A percentile compares a stretch with the other conserved stretches of the same genome.
Evolutionary conservation across 2,113 vertebrate species (phyloP).

Genomic region (Coptodon bakossiorum): DNA sequence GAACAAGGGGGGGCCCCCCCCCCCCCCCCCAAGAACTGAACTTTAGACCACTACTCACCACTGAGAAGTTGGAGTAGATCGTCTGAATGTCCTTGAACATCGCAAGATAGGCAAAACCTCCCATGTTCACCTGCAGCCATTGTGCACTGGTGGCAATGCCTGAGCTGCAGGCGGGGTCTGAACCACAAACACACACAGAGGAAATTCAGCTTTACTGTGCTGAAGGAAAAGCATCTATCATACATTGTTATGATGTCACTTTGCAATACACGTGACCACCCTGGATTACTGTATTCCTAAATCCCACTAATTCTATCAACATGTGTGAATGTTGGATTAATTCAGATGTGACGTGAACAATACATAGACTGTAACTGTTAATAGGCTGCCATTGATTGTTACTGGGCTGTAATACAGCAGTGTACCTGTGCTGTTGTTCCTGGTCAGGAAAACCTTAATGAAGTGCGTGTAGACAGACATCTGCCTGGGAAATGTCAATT

Average conservation of each 20-base stretch:
- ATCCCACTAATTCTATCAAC: neutral
- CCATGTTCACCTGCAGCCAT: constrained; percentile 66
- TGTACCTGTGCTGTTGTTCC: constrained; percentile 49
- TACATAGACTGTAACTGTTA: neutral
- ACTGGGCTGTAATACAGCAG: neutral
- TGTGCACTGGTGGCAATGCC: constrained; percentile 17
- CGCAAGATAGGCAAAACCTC: constrained; percentile 41
- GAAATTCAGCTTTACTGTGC: neutral
- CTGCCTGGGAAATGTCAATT: constrained; percentile 2
- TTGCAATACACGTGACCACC: neutral
- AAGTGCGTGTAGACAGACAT: constrained; percentile 45
- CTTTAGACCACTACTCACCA: too few species aligned
- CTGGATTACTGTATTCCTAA: neutral
- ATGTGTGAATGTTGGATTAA: neutral
- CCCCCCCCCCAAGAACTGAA: too few species aligned
- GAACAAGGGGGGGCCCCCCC: too few species aligned
- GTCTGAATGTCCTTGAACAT: constrained; percentile 31
- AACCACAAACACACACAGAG: neutral
- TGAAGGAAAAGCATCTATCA: neutral
- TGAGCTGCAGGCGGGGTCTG: constrained; percentile 49
- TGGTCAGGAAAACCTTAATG: constrained; percentile 52
- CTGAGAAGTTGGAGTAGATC: constrained; percentile 36
- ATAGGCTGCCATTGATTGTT: neutral
- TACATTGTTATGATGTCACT: neutral
- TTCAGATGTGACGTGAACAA: neutral